phyloP scores from a whole-genome alignment of 2,113 vertebrate genomes.

The Campylorhamphus procurvoides region DNA sequence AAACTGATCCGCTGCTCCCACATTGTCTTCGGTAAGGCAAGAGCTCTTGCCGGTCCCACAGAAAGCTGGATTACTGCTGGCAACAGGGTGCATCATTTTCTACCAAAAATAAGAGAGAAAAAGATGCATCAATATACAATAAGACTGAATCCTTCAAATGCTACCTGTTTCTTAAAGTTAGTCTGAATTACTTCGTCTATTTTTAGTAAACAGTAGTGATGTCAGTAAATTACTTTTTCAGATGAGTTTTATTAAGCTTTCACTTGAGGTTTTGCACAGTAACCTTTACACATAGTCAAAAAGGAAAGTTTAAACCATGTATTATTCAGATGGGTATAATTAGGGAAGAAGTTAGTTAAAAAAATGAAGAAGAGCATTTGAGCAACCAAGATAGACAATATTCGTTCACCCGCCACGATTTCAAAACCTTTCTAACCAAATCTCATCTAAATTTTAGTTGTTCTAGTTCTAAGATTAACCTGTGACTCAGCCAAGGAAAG shows the following conservation, averaged over 20 bases:
- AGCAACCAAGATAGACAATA: not conserved
- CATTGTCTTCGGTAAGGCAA: conserved; percentile 88
- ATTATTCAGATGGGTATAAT: not conserved
- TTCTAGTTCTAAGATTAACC: not conserved
- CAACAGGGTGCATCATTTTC: conserved; percentile 98
- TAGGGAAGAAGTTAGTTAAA: not conserved
- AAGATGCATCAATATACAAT: conserved; percentile 4
- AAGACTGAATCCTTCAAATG: not conserved
- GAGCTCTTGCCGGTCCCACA: conserved; percentile 91
- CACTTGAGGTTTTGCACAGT: not conserved
- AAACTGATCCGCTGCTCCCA: conserved; percentile 88
- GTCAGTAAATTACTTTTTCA: not conserved
- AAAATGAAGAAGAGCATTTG: not conserved
- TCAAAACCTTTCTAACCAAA: not conserved
- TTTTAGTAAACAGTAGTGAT: not conserved
- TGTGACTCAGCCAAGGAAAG: not conserved
- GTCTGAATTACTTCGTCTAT: not conserved
- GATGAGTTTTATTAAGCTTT: not conserved
- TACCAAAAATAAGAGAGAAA: conserved; percentile 67
- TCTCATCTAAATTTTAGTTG: not conserved
- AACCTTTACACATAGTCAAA: not conserved
- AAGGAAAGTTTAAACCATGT: not conserved
- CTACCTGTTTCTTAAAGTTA: not conserved
- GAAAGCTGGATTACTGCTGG: conserved; percentile 87
- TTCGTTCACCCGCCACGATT: fast-evolving